Base-by-base conservation (phyloP, 92 coral and sea anemone species). In the Blastomussa wellsi region DNA sequence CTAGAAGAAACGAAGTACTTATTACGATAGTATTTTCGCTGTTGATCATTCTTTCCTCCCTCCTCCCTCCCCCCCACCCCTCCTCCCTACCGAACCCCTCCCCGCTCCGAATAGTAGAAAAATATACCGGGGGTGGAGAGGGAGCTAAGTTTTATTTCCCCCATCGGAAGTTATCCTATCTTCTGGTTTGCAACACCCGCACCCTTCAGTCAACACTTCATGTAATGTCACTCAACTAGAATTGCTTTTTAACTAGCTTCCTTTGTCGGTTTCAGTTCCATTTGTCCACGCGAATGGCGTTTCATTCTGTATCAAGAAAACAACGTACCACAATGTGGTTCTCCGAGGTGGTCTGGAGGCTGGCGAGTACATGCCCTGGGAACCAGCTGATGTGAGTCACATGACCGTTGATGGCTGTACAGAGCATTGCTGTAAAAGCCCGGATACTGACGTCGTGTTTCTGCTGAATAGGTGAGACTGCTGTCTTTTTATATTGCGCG, bases 331-430 rank as follows among this genome's bases (percentile, higher is more conserved):
- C 83, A 74, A 90, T 89, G 91, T 88, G 89, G 83, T 93, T 4
- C 87, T 94, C 22, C 47, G 16, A 32, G 93, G 93, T 24, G 92
- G 91, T 26, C 65, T 90, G 67, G 74, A 71, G 65, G 98, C 98
- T 20, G 98, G 98, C 2, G 36, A 28, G 71, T 94, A 85, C 87
- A 83, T 52, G 19, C 95, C 98, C 11, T 90, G 87, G 87, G 92
- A 90, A n/a, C 90, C 85, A 17, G 88, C 79, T 0, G 86, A 82
- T 28, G 82, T 62, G 26, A 84, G 75, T 14, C 79, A 84, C 57
- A 94, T 92, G 91, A 94, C 89, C 15, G 81, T 87, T 14, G 91
- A 91, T 22, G 79, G 47, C 26, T 94, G 98, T 66, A 89, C 93
- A 59, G 87, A 64, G 22, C 90, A 92, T 66, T 94, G 98, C 66